Conservation (phyloP, 2,113 vertebrate genomes). For the Dascyllus trimaculatus region DNA sequence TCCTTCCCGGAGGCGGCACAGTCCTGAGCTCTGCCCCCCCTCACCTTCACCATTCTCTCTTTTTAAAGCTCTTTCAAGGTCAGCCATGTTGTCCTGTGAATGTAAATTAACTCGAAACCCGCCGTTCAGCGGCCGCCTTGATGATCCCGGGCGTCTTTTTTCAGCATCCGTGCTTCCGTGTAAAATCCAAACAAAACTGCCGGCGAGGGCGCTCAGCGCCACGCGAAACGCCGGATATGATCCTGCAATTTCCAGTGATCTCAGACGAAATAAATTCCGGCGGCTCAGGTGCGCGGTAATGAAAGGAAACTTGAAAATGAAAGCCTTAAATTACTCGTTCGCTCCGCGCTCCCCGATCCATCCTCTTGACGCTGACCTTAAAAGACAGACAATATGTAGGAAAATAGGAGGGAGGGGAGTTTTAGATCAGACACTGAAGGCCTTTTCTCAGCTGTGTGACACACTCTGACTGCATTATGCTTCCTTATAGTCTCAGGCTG, state of each 20-base stretch:
- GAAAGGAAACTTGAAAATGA: neutral
- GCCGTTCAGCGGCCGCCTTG: slow-evolving; percentile 19
- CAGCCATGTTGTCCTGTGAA: neutral
- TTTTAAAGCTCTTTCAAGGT: slow-evolving; percentile 18
- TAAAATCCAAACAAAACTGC: neutral
- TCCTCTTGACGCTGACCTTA: slow-evolving; percentile 29
- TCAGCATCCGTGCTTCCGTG: neutral
- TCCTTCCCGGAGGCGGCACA: neutral
- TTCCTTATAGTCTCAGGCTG: neutral
- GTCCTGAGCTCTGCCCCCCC: neutral
- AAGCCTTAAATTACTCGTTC: slow-evolving; percentile 20
- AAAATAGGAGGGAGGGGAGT: neutral
- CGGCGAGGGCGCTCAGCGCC: neutral
- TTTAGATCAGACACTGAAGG: slow-evolving; percentile 25
- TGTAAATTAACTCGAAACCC: neutral
- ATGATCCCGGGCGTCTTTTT: slow-evolving; percentile 24
- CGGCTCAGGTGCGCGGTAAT: neutral
- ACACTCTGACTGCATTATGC: neutral
- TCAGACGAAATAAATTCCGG: neutral
- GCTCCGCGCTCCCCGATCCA: neutral
- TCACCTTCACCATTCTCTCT: neutral
- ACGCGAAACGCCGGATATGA: slow-evolving; percentile 1
- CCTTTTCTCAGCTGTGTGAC: neutral
- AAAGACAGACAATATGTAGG: neutral
- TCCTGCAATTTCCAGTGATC: slow-evolving; percentile 3